These are phyloP conservation scores for Eledone cirrhosa DNA, from an alignment of 2,888 invertebrate genomes.

Conservation along the genomic window DNA sequence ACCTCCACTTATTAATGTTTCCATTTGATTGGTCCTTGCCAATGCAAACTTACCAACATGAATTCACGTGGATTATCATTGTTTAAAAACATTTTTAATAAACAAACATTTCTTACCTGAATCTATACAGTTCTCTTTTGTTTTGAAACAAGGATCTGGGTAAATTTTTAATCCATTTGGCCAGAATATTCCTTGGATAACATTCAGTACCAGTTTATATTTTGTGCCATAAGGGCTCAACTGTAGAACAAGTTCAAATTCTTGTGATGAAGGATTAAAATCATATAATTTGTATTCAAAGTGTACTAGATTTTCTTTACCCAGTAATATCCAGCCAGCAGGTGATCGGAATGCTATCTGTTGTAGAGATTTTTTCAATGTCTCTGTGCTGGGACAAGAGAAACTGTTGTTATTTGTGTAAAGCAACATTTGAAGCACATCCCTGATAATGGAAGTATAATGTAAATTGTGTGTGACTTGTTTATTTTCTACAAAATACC, in stretches of 20 bases:
- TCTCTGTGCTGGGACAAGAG: neutral
- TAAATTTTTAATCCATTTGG: slow-evolving; percentile 17
- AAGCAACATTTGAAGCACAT: neutral
- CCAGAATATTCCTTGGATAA: neutral
- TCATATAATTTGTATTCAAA: slow-evolving; percentile 12
- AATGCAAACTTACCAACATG: no score
- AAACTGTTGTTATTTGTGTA: neutral
- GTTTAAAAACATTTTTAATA: neutral
- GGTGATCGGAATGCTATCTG: neutral
- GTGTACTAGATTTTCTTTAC: neutral
- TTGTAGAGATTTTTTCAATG: neutral
- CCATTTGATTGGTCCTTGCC: no score
- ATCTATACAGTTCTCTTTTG: neutral
- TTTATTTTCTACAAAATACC: no score
- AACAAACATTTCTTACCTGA: neutral
- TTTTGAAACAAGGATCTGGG: slow-evolving; percentile 19
- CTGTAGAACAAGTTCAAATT: neutral
- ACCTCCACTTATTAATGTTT: no score
- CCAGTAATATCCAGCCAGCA: slow-evolving; percentile 6
- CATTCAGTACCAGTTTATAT: neutral
- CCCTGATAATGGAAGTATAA: neutral
- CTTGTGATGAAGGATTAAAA: neutral
- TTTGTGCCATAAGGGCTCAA: neutral
- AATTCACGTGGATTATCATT: no score
- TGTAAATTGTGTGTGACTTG: neutral